Percentiles rank a stretch among this genome's conserved stretches.
These are phyloP conservation scores for Thripadectes ignobilis DNA, from an alignment of 2,797 vertebrate genomes.

Conservation along the genomic window DNA sequence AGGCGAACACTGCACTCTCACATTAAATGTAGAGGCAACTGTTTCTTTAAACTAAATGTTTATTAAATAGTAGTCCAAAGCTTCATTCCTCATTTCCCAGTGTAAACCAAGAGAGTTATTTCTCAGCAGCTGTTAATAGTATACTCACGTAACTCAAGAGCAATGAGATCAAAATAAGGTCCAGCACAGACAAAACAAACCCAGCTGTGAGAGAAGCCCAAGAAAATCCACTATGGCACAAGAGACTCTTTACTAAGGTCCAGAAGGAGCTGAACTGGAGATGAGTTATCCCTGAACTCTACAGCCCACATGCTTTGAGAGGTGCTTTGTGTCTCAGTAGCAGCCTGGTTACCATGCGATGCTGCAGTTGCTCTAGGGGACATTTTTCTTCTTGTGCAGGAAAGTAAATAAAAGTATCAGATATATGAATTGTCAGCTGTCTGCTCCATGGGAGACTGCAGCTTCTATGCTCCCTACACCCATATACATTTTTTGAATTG, in stretches of 20 bases:
- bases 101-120: background rate
- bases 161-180: background rate
- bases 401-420: background rate
- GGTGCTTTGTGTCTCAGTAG: background rate
- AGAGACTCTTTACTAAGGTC: background rate
- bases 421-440: background rate
- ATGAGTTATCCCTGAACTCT: background rate
- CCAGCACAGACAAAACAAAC: background rate
- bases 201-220: background rate
- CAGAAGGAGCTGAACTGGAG: background rate
- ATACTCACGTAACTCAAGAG: background rate
- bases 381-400: background rate
- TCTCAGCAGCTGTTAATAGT: background rate
- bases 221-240: background rate
- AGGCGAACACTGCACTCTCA: fast-evolving
- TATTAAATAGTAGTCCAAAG: background rate
- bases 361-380: background rate
- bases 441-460: background rate
- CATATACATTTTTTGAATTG: background rate
- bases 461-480: background rate
- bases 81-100: background rate
- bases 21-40: background rate
- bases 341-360: background rate
- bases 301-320: background rate
- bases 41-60: background rate